Evolutionary conservation across 35 echinoderm and acorn worm genomes (phyloP).

Genomic region (Nesometra sesokonis): DNA sequence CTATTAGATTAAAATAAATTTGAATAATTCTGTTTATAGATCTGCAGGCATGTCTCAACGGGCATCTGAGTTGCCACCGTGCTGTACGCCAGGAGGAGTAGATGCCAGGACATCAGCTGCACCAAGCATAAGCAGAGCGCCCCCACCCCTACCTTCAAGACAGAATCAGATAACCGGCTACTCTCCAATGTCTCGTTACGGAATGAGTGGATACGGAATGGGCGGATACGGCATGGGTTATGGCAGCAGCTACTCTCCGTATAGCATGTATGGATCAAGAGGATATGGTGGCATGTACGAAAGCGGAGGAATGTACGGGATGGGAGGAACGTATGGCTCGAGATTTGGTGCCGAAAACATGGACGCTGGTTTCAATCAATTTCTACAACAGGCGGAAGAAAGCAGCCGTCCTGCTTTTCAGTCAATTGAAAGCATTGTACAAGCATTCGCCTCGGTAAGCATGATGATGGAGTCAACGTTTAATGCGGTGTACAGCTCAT

Average conservation of each 20-base stretch:
- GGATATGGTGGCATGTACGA: neutral
- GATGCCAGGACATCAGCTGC: neutral
- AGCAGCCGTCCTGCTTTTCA: constrained; percentile 90
- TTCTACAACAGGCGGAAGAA: constrained; percentile 83
- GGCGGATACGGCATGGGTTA: constrained; percentile 11
- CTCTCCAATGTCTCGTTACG: constrained; percentile 26
- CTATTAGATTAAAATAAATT: neutral
- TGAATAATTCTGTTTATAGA: neutral
- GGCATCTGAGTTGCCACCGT: neutral
- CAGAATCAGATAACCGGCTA: constrained; percentile 6
- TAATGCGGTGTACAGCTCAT: constrained; percentile 88
- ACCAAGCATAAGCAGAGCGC: constrained; percentile 12
- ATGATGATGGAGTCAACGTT: constrained; percentile 98
- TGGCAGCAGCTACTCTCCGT: neutral
- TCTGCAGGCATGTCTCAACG: neutral
- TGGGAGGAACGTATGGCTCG: constrained; percentile 5
- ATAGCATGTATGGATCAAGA: neutral
- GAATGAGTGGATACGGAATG: constrained; percentile 23
- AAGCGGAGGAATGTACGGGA: constrained; percentile 51
- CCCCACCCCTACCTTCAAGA: constrained; percentile 50
- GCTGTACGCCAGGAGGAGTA: neutral
- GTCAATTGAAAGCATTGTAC: constrained; percentile 96
- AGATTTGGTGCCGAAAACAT: constrained; percentile 9
- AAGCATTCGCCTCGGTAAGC: constrained; percentile 87
- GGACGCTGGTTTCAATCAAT: constrained; percentile 42